A percentile compares a stretch with the other conserved stretches of the same genome.
These are phyloP conservation scores for Fistularia tabacaria DNA, from an alignment of 2,797 vertebrate species.

Conservation along the genomic window DNA sequence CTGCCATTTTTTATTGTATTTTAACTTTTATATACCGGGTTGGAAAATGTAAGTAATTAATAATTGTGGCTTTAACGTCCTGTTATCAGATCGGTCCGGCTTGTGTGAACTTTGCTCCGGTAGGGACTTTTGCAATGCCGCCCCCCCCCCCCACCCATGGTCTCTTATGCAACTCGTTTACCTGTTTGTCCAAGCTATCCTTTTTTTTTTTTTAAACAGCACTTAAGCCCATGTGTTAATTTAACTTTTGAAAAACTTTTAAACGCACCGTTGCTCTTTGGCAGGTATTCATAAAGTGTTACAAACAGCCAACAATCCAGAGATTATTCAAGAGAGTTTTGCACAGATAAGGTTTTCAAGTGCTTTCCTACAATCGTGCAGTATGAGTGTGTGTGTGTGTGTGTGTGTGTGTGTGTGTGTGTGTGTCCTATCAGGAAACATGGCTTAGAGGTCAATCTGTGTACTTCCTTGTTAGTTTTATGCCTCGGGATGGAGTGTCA, in stretches of 20 bases:
- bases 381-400: not conserved
- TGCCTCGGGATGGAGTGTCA: not conserved
- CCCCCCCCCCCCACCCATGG: constrained; percentile 8
- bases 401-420: too few species aligned
- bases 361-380: not conserved
- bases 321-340: not conserved
- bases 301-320: not conserved
- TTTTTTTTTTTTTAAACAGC: too few species aligned
- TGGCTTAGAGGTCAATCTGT: constrained; percentile 5
- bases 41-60: too few species aligned
- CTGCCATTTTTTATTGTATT: too few species aligned
- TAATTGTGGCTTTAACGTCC: too few species aligned
- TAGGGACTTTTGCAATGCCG: constrained; percentile 54
- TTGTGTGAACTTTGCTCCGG: constrained; percentile 6
- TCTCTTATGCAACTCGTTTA: constrained; percentile 48
- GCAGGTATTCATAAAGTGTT: not conserved
- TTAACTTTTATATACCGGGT: too few species aligned
- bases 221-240: too few species aligned
- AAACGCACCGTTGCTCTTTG: too few species aligned
- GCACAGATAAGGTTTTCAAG: not conserved
- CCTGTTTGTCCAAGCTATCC: constrained; percentile 37
- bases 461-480: not conserved
- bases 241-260: too few species aligned
- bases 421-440: not conserved
- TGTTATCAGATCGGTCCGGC: too few species aligned